Conservation (phyloP, 2,113 vertebrate species). For the Oryzias celebensis region DNA sequence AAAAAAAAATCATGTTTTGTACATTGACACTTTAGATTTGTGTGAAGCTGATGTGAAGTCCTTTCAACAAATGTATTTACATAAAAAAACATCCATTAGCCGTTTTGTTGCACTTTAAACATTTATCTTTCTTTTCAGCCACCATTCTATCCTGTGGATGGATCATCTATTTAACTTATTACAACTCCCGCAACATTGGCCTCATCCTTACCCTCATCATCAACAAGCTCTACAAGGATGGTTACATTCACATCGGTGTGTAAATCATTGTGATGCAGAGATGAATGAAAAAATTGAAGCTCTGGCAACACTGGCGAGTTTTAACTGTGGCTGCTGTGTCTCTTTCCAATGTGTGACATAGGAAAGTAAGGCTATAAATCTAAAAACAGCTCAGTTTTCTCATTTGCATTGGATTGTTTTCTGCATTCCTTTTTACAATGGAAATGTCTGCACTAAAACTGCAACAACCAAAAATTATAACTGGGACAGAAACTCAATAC, state of each 20-base stretch:
- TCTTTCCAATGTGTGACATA: constrained; percentile 10
- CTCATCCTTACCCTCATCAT: constrained; percentile 95
- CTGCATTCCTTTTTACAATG: not conserved
- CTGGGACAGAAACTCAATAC: not conserved
- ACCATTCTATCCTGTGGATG: constrained; percentile 99
- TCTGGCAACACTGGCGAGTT: constrained; percentile 13
- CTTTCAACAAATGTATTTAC: no score
- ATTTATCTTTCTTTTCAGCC: constrained; percentile 76
- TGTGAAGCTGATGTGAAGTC: no score
- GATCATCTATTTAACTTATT: constrained; percentile 99
- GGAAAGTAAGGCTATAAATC: not conserved
- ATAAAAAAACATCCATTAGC: no score
- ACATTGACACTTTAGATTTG: no score
- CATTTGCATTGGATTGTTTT: not conserved
- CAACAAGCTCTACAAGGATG: constrained; percentile 95
- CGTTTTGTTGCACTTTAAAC: no score
- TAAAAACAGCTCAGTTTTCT: not conserved
- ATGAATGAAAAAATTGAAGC: not conserved
- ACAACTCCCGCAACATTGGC: constrained; percentile 98
- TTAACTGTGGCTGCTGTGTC: constrained; percentile 39
- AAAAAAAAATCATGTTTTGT: no score
- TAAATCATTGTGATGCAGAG: constrained; percentile 32
- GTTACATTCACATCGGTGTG: constrained; percentile 98
- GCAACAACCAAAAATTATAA: not conserved
- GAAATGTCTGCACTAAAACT: not conserved